Percentiles rank a stretch among this genome's conserved stretches.
These are phyloP conservation scores for Talpa occidentalis DNA, from an alignment of 2,113 vertebrate species.

Conservation along the genomic window DNA sequence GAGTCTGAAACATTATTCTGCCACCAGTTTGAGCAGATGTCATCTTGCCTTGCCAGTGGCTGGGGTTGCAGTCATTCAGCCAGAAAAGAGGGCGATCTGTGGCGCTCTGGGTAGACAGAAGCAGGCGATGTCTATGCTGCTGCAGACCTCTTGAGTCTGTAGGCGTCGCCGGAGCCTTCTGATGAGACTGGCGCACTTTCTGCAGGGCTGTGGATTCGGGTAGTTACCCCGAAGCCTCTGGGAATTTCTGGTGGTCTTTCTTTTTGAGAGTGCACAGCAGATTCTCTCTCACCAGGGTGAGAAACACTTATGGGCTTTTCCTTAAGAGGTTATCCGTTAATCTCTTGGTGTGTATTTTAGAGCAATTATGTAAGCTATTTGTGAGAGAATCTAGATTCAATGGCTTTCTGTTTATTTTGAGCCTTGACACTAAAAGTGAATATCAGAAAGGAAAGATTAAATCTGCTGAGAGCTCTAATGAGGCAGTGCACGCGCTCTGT, in stretches of 20 bases:
- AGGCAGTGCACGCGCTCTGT: slow-evolving; percentile 65
- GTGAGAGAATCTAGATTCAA: slow-evolving; percentile 67
- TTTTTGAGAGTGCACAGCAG: not conserved
- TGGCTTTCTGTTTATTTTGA: slow-evolving; percentile 66
- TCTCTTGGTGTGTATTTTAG: slow-evolving; percentile 76
- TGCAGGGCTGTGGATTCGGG: not conserved
- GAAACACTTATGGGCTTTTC: slow-evolving; percentile 28
- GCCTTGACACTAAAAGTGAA: slow-evolving; percentile 76
- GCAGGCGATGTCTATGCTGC: slow-evolving; percentile 30
- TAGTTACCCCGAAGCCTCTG: slow-evolving; percentile 37
- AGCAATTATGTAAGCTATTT: slow-evolving; percentile 73
- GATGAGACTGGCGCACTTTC: not conserved
- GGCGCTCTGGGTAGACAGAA: slow-evolving; percentile 35
- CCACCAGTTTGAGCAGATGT: slow-evolving; percentile 55
- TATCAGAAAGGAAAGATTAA: slow-evolving; percentile 77
- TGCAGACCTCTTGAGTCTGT: slow-evolving; percentile 41
- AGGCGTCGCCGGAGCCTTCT: not conserved
- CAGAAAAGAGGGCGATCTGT: slow-evolving; percentile 56
- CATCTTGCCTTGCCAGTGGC: slow-evolving; percentile 64
- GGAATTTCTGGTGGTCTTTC: slow-evolving; percentile 65
- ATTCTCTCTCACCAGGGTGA: slow-evolving; percentile 3
- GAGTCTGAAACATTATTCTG: slow-evolving; percentile 56
- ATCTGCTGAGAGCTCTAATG: slow-evolving; percentile 77
- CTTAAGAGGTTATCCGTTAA: not conserved
- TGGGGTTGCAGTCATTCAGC: slow-evolving; percentile 47